Base-by-base conservation (phyloP, 2,888 invertebrate species). In the Lottia scabra region DNA sequence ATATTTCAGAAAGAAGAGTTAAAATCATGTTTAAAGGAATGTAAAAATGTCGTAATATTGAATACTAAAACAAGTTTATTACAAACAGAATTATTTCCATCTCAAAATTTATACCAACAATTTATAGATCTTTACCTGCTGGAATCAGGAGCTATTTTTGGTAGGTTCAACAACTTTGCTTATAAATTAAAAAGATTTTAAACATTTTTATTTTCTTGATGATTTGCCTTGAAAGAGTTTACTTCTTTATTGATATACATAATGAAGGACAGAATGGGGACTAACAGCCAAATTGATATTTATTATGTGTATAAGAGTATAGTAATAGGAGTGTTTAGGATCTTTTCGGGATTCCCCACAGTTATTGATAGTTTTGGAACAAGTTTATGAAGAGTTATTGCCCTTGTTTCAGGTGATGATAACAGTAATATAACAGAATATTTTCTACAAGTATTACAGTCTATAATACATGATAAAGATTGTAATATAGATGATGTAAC, bases 61-160 rank as follows among this genome's bases (percentile, higher is more conserved):
- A 87, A 86, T 76, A 80, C 84, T 62, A 81, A 79, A 48, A 85
- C 83, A 56, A 85, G 84, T 76, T 75, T 87, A 38, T 85, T 84
- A 71, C 86, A 87, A 74, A 78, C 84, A n/a, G 82, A 80, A n/a
- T 74, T 84, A 12, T 83, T 83, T 70, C 80, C 80, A 16, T 69
- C 73, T 38, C 85, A 85, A 74, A 72, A 75, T 19, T 73, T 84
- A 30, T 75, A 80, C n/a, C 73, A 78, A 67, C 86, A 86, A 75
- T 83, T 86, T 66, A 77, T 85, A 43, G 79, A 83, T 48, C 73
- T 86, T 8, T 84, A 81, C 70, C 68, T 84, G 62, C 80, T 83
- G 67, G 80, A 84, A 44, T 79, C 78, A 70, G 76, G 79, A 30
- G 78, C 73, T 27, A 70, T 76, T 2, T 74, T 78, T 63, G 80